These are phyloP conservation scores for Lamprologus speciosus DNA, from an alignment of 2,113 vertebrate species.

Conservation along the genomic window DNA sequence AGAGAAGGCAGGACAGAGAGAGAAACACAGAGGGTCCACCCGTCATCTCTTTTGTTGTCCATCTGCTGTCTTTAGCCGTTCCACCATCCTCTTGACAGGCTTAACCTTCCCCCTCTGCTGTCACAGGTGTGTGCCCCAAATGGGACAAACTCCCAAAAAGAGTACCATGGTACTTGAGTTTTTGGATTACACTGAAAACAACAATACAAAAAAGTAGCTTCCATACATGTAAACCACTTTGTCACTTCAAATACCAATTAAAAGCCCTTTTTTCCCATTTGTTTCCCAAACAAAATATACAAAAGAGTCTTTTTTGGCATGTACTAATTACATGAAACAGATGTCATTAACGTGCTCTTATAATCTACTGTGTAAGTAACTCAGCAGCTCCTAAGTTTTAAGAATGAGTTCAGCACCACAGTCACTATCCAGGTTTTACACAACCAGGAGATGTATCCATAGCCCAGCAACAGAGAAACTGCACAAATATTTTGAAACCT, in stretches of 20 bases:
- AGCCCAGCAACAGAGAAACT: background rate
- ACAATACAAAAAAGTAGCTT: background rate
- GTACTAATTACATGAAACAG: background rate
- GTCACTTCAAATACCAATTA: background rate
- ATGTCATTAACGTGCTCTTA: background rate
- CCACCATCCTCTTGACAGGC: conserved; percentile 21
- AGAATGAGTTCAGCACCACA: background rate
- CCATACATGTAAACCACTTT: background rate
- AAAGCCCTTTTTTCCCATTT: background rate
- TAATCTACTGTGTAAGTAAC: background rate
- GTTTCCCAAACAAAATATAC: background rate
- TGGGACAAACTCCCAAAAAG: background rate
- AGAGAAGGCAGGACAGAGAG: conserved; percentile 27
- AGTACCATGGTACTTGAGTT: background rate
- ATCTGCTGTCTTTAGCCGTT: conserved; percentile 54
- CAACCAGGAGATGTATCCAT: background rate
- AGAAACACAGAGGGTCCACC: conserved; percentile 8
- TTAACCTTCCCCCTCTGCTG: background rate
- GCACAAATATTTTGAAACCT: conserved; percentile 23
- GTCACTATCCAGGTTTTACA: background rate
- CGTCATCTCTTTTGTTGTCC: conserved; percentile 54
- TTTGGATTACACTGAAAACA: background rate
- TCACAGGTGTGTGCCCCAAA: conserved; percentile 41
- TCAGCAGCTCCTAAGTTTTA: background rate
- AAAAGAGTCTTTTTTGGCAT: background rate